phyloP scores from a whole-genome alignment of 2,797 vertebrate genomes.

The Tokudaia tokunoshimensis region DNA sequence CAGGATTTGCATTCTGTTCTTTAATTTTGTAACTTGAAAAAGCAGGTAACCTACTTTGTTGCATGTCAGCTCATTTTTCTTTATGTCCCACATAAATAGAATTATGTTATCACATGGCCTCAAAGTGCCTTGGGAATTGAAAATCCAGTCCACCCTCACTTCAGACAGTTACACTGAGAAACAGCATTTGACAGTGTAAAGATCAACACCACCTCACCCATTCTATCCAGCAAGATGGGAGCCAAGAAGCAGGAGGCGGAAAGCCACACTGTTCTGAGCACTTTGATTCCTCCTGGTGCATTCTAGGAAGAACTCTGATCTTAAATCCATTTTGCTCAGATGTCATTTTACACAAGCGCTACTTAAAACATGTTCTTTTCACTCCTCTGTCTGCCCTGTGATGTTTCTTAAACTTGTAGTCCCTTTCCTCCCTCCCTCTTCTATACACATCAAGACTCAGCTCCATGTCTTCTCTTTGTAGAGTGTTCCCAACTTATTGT shows the following conservation, averaged over 20 bases:
- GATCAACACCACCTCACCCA: not conserved
- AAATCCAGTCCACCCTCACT: not conserved
- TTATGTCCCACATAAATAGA: constrained; percentile 73
- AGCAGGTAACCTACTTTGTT: constrained; percentile 80
- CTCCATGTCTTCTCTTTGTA: not conserved
- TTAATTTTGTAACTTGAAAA: constrained; percentile 68
- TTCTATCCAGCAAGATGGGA: not conserved
- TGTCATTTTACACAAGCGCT: not conserved
- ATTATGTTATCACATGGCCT: constrained; percentile 20
- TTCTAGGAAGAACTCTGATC: not conserved
- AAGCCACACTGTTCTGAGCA: not conserved
- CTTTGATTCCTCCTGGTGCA: not conserved
- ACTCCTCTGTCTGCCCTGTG: not conserved
- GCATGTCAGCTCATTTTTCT: constrained; percentile 68
- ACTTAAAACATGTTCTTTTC: not conserved
- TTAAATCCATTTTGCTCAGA: not conserved
- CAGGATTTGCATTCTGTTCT: not conserved
- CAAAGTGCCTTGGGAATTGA: constrained; percentile 43
- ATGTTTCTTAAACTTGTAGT: not conserved
- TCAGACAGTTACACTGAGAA: constrained; percentile 18
- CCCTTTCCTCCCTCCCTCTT: not conserved
- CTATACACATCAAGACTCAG: not conserved
- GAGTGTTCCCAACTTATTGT: not conserved
- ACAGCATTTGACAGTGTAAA: not conserved
- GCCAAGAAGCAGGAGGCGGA: not conserved